phyloP scores from a whole-genome alignment of 2,888 invertebrate genomes.

The Lasiommata megera region DNA sequence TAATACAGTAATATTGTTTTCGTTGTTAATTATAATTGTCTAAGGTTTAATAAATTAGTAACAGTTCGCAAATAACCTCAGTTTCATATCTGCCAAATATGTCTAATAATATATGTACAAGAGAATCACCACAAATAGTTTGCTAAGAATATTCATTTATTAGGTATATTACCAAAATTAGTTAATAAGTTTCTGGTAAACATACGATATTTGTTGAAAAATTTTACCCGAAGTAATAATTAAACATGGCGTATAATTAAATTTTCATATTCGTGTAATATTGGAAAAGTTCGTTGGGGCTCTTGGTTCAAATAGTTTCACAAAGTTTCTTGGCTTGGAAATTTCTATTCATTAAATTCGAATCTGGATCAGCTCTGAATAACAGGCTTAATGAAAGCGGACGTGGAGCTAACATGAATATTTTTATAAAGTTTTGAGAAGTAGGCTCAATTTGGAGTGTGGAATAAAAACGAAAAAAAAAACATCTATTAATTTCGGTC shows the following conservation, averaged over 20 bases:
- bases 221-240: conserved; percentile 20
- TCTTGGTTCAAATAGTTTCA: conserved; percentile 29
- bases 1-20: too few relatives aligned
- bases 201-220: conserved; percentile 12
- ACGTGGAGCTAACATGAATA: conserved; percentile 11
- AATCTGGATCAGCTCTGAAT: conserved; percentile 30
- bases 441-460: neutral
- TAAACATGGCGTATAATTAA: conserved; percentile 25
- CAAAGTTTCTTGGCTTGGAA: conserved; percentile 30
- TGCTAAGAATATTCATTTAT: neutral
- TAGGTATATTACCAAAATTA: neutral
- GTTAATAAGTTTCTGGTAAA: conserved; percentile 22
- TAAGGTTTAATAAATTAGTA: too few relatives aligned
- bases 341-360: conserved; percentile 31
- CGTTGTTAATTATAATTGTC: too few relatives aligned
- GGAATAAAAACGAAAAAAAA: neutral
- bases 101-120: neutral
- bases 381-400: conserved; percentile 18
- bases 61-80: too few relatives aligned
- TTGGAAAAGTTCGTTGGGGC: conserved; percentile 29
- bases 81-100: too few relatives aligned
- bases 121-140: neutral
- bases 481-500: neutral
- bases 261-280: conserved; percentile 33
- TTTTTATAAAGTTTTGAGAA: conserved; percentile 10